Evolutionary conservation across 2,113 vertebrate genomes (phyloP).

Genomic region (Cavia aperea): DNA sequence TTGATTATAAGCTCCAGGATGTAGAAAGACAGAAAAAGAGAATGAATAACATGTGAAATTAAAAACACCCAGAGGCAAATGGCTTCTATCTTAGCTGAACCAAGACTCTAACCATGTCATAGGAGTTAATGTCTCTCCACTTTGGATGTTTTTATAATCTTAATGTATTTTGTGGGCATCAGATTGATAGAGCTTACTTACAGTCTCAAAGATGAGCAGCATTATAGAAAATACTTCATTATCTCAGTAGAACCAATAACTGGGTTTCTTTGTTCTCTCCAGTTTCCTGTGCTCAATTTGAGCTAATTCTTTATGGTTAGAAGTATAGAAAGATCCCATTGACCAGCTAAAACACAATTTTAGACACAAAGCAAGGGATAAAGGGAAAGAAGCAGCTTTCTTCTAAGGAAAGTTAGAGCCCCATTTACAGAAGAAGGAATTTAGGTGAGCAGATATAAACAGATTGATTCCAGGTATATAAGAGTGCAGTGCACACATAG

Average conservation of each 20-base stretch:
- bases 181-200: neutral
- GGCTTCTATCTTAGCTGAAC: neutral
- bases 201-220: neutral
- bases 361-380: neutral
- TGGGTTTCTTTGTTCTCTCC: neutral
- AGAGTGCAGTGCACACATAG: neutral
- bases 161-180: neutral
- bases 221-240: neutral
- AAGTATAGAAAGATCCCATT: accelerated
- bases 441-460: neutral
- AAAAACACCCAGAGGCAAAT: neutral
- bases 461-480: neutral
- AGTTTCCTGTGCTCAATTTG: neutral
- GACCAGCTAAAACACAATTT: neutral
- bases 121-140: neutral
- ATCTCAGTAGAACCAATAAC: neutral
- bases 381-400: neutral
- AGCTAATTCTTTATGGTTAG: neutral
- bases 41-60: neutral
- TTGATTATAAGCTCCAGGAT: neutral
- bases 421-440: neutral
- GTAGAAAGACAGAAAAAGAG: neutral
- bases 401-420: neutral
- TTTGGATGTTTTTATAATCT: neutral
- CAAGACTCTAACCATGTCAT: neutral